Evolutionary conservation across 2,113 vertebrate species (phyloP), one percentile per base, ranked within the genome.

Genomic region (Tichodroma muraria): DNA sequence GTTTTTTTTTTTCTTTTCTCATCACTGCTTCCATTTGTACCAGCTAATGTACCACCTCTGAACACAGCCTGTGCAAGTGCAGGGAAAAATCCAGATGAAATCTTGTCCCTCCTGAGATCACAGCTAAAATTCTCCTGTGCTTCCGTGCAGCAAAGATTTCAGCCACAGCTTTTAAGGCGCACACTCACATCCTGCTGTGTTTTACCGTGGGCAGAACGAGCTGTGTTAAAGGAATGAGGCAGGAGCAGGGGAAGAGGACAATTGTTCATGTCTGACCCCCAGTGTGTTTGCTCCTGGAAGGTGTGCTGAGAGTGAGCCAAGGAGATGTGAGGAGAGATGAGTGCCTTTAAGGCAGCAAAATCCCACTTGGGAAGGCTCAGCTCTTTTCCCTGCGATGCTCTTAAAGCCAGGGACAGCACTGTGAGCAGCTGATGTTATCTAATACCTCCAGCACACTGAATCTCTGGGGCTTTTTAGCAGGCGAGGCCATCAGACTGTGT

Each of bases 311-410:
- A 89, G 28, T 2, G 11, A 93, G 68, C 52, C 72, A 31, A 33
- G 56, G 69, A 59, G 54, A 40, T 45, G 44, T 1, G 8, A 93
- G 59, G 50, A 50, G 49, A 88, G 71, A 50, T 0, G 1, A 71
- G 37, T 71, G 53, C 49, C 86, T 96, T 72, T 79, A 57, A 93
- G 71, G 56, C 71, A 85, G 22, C 3, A 8, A 80, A 83, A 83
- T 60, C n/a, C n/a, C 64, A 19, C 82, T 47, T 0, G 0, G 30
- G 63, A 38, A 73, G 42, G 16, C 25, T 80, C 2, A 1, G 6
- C 78, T 93, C 64, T 77, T 68, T 63, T 83, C 31, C 47, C 54
- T 45, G 22, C 4, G 20, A 66, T 9, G 16, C 57, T 68, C 76
- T 80, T 63, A 73, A 88, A 83, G 64, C 47, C 69, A 56, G 85